Percentiles rank a stretch among this genome's conserved stretches.
Evolutionary conservation across 2,113 vertebrate genomes (phyloP).

Genomic region (Octodon degus): DNA sequence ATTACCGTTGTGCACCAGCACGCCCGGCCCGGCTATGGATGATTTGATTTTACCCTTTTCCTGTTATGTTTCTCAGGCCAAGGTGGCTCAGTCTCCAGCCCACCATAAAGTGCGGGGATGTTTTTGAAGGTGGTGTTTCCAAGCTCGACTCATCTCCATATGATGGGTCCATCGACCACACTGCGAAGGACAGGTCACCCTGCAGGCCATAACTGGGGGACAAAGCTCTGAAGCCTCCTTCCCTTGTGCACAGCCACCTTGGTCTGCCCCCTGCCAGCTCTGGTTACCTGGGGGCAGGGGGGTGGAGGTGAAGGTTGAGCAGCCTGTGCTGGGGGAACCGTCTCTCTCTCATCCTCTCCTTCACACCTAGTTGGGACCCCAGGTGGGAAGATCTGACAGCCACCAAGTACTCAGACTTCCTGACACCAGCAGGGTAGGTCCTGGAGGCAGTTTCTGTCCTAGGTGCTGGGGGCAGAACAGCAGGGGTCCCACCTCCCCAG

Average conservation of each 20-base stretch:
- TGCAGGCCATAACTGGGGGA: not conserved
- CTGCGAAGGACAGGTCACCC: fast-evolving
- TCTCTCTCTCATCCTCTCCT: not conserved
- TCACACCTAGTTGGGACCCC: not conserved
- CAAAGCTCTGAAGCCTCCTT: not conserved
- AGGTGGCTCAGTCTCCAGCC: not conserved
- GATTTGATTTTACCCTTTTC: not conserved
- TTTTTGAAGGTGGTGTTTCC: not conserved
- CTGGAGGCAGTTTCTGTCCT: not conserved
- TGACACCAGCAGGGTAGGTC: not conserved
- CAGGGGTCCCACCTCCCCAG: not conserved
- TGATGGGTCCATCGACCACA: not conserved
- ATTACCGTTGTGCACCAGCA: not conserved
- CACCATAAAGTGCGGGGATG: not conserved
- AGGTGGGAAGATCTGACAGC: not conserved
- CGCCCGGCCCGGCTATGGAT: not conserved
- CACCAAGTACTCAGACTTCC: not conserved
- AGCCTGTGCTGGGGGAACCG: too few relatives aligned
- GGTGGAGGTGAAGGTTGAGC: not conserved
- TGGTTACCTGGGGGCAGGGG: not conserved
- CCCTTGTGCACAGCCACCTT: not conserved
- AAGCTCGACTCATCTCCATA: too few relatives aligned
- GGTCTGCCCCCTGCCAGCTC: too few relatives aligned
- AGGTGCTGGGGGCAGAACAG: not conserved
- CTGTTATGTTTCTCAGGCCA: not conserved